Base-by-base conservation (phyloP, 2,888 invertebrate species). In the Metallyticus violacea region DNA sequence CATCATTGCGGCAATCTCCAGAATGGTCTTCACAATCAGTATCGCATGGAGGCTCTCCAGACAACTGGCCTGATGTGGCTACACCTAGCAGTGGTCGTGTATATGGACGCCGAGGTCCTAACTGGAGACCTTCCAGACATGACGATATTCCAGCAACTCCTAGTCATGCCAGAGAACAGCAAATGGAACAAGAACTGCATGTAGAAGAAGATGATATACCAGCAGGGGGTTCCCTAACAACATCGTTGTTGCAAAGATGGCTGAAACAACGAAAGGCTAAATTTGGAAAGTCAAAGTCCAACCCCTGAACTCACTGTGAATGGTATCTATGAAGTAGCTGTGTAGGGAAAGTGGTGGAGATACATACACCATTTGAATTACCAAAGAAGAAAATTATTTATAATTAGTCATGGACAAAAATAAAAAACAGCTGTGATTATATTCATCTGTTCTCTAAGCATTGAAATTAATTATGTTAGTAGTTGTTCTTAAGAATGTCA, bases 191-290 rank as follows among this genome's bases (percentile, higher is more conserved):
- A 25, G 30, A 62, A 26, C 82, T 78, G 7, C 30, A 86, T 2
- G 87, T 87, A 25, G 85, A 87, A 6, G 85, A 77, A 1, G 86
- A 84, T 15, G 86, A 86, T 25, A 40, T 76, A 6, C 85, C 86
- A n/a, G 6, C 82, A 5, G 88, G 88, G 3, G 88, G 87, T 5
- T 88, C 88, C 6, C 81, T 88, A 25, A 88, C 88, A 22, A 88
- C 88, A n/a, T 87, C 87, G 80, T 83, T 88, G 62, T 85, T 88
- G 15, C 88, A 86, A 62, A 85, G 85, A 79, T 88, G 88, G 89
- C 85, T 88, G 26, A 88, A 88, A 81, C 87, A 87, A 26, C 80
- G 87, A 30, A 85, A 87, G 26, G n/a, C 81, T 7, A 88, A 87
- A 30, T 85, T 86, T 9, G 85, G 84, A 30, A 88, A 88, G 79